A percentile compares a stretch with the other conserved stretches of the same genome.
phyloP scores from a whole-genome alignment of 2,888 invertebrate species.

The Mechanitis messenoides region DNA sequence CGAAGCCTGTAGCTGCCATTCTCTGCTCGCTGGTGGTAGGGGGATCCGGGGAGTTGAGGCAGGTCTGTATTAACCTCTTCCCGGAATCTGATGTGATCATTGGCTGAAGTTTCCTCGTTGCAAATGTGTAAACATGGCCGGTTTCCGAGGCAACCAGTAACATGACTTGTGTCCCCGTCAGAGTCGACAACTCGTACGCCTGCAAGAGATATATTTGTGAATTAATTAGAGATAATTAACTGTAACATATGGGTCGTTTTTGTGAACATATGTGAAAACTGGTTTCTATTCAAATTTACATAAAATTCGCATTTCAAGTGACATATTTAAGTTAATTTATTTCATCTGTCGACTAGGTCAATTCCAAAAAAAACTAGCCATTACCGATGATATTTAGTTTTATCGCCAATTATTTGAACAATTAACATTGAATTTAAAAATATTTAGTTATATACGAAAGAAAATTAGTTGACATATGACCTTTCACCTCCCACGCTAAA shows the following conservation, averaged over 20 bases:
- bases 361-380: constrained; percentile 10
- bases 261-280: constrained; percentile 37
- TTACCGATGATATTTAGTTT: not conserved
- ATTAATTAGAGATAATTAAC: not conserved
- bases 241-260: constrained; percentile 26
- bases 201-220: constrained; percentile 62
- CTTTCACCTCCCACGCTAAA: constrained; percentile 71
- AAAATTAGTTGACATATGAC: constrained; percentile 38
- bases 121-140: constrained; percentile 99
- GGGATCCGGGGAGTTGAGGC: constrained; percentile 97
- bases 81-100: constrained; percentile 99
- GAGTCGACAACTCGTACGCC: constrained; percentile 99
- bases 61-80: constrained; percentile 98
- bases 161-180: constrained; percentile 99
- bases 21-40: constrained; percentile 91
- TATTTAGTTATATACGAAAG: not conserved
- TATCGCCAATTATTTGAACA: too few species aligned
- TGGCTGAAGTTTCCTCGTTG: constrained; percentile 98
- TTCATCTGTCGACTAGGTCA: constrained; percentile 24
- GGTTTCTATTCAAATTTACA: constrained; percentile 21
- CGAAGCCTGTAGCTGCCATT: constrained; percentile 98
- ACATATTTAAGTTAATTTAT: constrained; percentile 26
- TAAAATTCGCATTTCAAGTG: constrained; percentile 31
- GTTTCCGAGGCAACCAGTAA: constrained; percentile 98
- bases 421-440: too few species aligned